A percentile compares a stretch with the other conserved stretches of the same genome.
These are phyloP conservation scores for Drosophila takahashii DNA, from an alignment of 1,140 invertebrate species.

Conservation along the genomic window DNA sequence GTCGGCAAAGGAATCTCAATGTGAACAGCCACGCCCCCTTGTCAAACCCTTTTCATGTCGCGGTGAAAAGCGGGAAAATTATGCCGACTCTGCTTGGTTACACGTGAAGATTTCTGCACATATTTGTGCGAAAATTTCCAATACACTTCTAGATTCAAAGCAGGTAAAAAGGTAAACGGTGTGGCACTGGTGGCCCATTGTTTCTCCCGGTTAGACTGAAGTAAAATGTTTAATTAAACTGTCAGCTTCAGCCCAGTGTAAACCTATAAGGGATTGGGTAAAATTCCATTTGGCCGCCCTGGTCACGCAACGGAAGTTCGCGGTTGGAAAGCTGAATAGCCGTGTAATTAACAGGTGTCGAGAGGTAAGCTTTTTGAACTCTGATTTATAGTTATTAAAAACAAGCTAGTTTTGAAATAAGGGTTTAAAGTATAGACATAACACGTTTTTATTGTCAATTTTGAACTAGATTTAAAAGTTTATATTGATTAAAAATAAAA, in stretches of 20 bases:
- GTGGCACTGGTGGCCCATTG: constrained; percentile 25
- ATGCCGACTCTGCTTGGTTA: constrained; percentile 29
- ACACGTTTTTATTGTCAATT: too few species aligned
- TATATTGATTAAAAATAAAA: too few species aligned
- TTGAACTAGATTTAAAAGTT: too few species aligned
- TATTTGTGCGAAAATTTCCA: constrained; percentile 46
- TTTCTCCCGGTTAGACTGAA: neutral
- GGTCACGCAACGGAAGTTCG: constrained; percentile 53
- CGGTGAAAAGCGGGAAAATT: constrained; percentile 49
- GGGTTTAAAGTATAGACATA: too few species aligned
- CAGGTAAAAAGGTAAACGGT: neutral
- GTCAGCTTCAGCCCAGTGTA: constrained; percentile 37
- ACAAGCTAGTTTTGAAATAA: too few species aligned
- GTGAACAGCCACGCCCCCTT: constrained; percentile 38
- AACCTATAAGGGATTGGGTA: neutral
- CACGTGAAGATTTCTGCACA: constrained; percentile 31
- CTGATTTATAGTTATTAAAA: neutral
- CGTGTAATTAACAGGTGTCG: constrained; percentile 21
- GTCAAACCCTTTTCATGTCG: constrained; percentile 80
- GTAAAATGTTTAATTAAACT: constrained; percentile 72
- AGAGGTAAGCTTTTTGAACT: neutral
- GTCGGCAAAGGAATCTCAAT: constrained; percentile 55
- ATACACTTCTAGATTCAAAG: constrained; percentile 1
- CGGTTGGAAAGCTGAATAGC: constrained; percentile 19
- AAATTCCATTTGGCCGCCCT: constrained; percentile 16